These are phyloP conservation scores for Anastatus disparis DNA, from an alignment of 1,140 invertebrate genomes.

Conservation along the genomic window DNA sequence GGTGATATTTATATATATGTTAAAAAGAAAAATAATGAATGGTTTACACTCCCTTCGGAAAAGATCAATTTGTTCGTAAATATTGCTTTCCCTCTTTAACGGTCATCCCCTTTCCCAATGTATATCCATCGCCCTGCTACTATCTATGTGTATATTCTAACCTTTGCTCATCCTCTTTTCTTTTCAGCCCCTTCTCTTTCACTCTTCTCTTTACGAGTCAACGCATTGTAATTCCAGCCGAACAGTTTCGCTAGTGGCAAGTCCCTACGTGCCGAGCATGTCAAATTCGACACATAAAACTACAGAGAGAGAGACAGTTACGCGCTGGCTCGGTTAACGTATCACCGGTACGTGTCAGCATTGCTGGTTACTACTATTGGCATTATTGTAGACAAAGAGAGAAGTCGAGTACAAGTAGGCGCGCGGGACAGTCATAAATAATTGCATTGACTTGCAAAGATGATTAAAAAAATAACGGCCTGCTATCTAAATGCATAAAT, in stretches of 20 bases:
- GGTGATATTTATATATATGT: too few species aligned
- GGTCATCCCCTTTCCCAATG: background rate
- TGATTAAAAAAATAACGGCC: constrained; percentile 19
- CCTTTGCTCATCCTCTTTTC: constrained; percentile 6
- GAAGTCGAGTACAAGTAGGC: background rate
- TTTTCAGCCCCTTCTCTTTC: constrained; percentile 40
- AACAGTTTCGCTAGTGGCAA: constrained; percentile 66
- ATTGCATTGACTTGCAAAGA: background rate
- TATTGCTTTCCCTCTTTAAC: constrained; percentile 7
- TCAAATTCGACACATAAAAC: constrained; percentile 68
- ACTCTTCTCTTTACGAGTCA: constrained; percentile 52
- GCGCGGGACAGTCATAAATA: constrained; percentile 23
- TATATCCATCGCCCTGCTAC: background rate
- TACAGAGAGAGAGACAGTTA: constrained; percentile 58
- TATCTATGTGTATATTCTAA: background rate
- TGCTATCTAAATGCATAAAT: too few species aligned
- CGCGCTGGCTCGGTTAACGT: constrained; percentile 55
- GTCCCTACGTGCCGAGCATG: constrained; percentile 63
- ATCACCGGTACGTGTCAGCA: constrained; percentile 62
- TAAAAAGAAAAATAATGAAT: too few species aligned
- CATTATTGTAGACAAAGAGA: constrained; percentile 15
- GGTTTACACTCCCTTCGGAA: too few species aligned
- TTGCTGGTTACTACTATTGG: constrained; percentile 42
- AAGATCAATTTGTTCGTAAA: constrained; percentile 15
- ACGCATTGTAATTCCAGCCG: constrained; percentile 66